A percentile compares a stretch with the other conserved stretches of the same genome.
Evolutionary conservation across 2,113 vertebrate genomes (phyloP).

Genomic region (Columbina picui): DNA sequence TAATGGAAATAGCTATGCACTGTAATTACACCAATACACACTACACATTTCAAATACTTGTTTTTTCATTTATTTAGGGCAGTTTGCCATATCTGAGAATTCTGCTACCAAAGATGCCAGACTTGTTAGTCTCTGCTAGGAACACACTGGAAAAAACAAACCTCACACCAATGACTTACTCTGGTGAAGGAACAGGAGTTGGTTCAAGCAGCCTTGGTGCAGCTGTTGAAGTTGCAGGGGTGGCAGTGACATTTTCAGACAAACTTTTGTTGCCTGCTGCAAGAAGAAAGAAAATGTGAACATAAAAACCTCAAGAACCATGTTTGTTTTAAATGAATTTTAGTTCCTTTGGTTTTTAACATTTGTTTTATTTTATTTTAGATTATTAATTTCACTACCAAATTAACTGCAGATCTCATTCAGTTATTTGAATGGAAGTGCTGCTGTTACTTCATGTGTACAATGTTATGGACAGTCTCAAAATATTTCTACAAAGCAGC

Average conservation of each 20-base stretch:
- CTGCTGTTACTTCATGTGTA: neutral
- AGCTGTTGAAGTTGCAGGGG: slow-evolving; percentile 60
- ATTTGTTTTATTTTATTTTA: neutral
- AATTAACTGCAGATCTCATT: neutral
- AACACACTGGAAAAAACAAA: neutral
- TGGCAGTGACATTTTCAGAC: slow-evolving; percentile 73
- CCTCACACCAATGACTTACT: slow-evolving; percentile 76
- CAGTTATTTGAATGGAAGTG: neutral
- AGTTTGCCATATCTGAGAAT: neutral
- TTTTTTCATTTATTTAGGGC: neutral
- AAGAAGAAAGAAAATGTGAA: neutral
- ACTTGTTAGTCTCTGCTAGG: neutral
- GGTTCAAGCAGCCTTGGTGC: slow-evolving; percentile 67
- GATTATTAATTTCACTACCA: neutral
- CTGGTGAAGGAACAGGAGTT: slow-evolving; percentile 69
- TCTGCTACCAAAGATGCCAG: neutral
- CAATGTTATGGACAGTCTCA: neutral
- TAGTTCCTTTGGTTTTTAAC: too few species aligned
- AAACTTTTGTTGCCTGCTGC: slow-evolving; percentile 76
- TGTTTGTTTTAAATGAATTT: neutral
- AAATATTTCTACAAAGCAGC: neutral
- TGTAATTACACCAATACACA: neutral
- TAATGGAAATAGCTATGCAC: neutral
- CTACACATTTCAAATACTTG: neutral
- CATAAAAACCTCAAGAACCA: neutral